Percentiles rank a stretch among this genome's conserved stretches.
These are phyloP conservation scores for Yponomeuta plumbellus DNA, from an alignment of 2,888 invertebrate species.

Conservation along the genomic window DNA sequence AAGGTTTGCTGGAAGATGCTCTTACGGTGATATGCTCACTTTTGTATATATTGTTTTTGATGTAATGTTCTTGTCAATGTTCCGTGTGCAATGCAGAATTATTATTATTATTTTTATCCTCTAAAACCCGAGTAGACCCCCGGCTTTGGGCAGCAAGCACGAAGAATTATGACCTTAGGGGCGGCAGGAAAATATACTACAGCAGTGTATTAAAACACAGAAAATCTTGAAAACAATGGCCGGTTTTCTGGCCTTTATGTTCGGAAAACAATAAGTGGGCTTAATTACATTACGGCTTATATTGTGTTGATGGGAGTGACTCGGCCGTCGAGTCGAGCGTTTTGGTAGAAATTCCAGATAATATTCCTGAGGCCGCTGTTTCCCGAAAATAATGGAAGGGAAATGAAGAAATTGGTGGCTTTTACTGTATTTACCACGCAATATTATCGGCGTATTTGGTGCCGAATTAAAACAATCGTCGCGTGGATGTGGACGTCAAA, in stretches of 20 bases:
- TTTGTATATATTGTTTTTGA: too few relatives aligned
- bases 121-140: not conserved
- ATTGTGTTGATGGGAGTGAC: conserved; percentile 6
- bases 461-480: too few relatives aligned
- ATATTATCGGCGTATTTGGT: too few relatives aligned
- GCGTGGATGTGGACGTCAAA: too few relatives aligned
- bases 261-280: conserved; percentile 30
- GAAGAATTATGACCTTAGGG: conserved; percentile 42
- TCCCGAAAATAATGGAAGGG: not conserved
- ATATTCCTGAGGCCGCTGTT: not conserved
- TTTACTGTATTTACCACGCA: too few relatives aligned
- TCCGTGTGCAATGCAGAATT: too few relatives aligned
- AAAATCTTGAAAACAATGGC: conserved; percentile 50
- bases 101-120: too few relatives aligned
- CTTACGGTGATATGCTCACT: too few relatives aligned
- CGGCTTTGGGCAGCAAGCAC: conserved; percentile 7
- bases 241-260: conserved; percentile 28
- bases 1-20: too few relatives aligned
- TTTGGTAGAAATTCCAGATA: not conserved
- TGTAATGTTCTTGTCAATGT: too few relatives aligned
- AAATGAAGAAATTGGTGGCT: not conserved
- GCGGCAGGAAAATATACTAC: conserved; percentile 28
- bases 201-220: conserved; percentile 39
- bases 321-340: not conserved
- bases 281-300: conserved; percentile 16